phyloP scores from a whole-genome alignment of 2,888 invertebrate species.

The Zygaena filipendulae region DNA sequence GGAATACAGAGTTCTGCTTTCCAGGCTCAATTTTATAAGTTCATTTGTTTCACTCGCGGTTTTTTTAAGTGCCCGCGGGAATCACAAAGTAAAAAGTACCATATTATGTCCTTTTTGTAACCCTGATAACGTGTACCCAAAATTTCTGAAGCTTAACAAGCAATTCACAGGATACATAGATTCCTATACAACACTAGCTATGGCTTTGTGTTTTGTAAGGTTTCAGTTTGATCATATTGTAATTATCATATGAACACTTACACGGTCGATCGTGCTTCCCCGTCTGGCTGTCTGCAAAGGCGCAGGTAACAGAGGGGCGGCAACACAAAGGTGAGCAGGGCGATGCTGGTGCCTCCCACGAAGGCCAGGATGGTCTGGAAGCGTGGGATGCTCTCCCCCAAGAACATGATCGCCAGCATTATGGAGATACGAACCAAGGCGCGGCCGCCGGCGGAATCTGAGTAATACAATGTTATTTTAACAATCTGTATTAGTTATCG shows the following conservation, averaged over 20 bases:
- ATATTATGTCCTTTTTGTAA: no score
- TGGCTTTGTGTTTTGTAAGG: not conserved
- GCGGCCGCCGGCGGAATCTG: constrained; percentile 72
- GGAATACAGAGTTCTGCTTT: no score
- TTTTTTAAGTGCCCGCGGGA: no score
- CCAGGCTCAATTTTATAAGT: no score
- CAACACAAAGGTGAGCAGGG: constrained; percentile 74
- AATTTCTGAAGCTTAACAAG: no score
- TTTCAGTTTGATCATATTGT: not conserved
- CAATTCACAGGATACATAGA: not conserved
- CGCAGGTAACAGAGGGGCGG: constrained; percentile 75
- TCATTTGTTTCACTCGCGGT: no score
- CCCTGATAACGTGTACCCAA: no score
- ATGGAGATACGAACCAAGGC: constrained; percentile 66
- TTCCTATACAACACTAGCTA: not conserved
- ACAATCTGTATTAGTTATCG: not conserved
- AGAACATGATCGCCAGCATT: constrained; percentile 68
- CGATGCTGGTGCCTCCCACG: constrained; percentile 77
- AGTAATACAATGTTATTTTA: constrained; percentile 1
- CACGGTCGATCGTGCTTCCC: constrained; percentile 33
- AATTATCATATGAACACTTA: constrained; percentile 21
- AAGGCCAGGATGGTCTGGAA: constrained; percentile 77
- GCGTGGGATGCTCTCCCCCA: constrained; percentile 75
- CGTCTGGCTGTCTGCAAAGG: constrained; percentile 53
- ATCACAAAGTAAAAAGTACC: no score